These are phyloP conservation scores for Scartelaos histophorus DNA, from an alignment of 2,113 vertebrate genomes.

Conservation along the genomic window DNA sequence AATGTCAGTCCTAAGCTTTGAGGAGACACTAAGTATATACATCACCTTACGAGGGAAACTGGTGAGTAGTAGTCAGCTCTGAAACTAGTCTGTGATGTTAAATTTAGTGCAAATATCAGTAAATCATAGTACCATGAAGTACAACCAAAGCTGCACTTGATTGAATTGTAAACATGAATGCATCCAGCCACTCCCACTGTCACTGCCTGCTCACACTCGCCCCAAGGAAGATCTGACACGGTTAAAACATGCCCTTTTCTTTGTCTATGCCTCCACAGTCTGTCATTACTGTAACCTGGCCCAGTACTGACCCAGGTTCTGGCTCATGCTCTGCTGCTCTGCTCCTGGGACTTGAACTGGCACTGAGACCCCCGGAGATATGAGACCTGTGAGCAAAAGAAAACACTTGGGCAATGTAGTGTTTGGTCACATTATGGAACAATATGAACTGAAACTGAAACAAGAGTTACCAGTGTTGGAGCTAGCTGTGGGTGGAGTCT, in stretches of 20 bases:
- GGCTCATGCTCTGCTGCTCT: slow-evolving; percentile 76
- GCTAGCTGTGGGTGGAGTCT: slow-evolving; percentile 69
- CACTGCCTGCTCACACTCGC: slow-evolving; percentile 44
- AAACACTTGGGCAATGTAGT: neutral
- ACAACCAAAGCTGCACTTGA: slow-evolving; percentile 67
- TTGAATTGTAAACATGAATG: slow-evolving; percentile 74
- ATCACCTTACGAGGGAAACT: neutral
- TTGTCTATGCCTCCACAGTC: slow-evolving; percentile 22
- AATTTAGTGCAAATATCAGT: slow-evolving; percentile 44
- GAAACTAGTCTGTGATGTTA: slow-evolving; percentile 9
- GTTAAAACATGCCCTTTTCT: slow-evolving; percentile 22
- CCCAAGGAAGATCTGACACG: slow-evolving; percentile 30
- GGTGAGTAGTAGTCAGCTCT: neutral
- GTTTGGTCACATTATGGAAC: neutral
- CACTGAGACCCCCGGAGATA: slow-evolving; percentile 80
- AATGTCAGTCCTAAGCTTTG: neutral
- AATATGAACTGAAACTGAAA: neutral
- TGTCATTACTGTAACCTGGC: slow-evolving; percentile 78
- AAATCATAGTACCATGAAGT: slow-evolving; percentile 51
- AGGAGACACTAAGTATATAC: neutral
- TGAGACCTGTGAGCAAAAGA: slow-evolving; percentile 64
- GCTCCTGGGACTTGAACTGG: slow-evolving; percentile 80
- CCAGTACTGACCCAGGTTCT: slow-evolving; percentile 83
- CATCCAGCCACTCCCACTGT: slow-evolving; percentile 47
- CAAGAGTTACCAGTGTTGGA: slow-evolving; percentile 73